These are phyloP conservation scores for Xanthorhoe spadicearia DNA, from an alignment of 2,888 invertebrate genomes.

Conservation along the genomic window DNA sequence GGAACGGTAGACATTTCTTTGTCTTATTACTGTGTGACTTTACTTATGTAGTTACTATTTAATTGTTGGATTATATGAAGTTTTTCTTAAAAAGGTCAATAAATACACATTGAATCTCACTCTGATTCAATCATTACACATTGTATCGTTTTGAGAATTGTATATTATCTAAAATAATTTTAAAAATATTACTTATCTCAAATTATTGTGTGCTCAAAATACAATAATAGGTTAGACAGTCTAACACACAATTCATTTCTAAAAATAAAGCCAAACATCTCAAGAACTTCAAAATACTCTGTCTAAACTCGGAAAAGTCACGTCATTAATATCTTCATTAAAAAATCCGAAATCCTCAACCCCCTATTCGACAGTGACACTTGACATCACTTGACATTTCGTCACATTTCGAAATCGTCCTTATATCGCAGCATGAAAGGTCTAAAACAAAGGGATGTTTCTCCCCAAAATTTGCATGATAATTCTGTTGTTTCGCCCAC, in stretches of 20 bases:
- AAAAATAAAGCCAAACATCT: background rate
- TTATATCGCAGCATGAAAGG: constrained; percentile 15
- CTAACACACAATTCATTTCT: background rate
- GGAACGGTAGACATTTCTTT: too few species aligned
- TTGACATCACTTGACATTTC: constrained; percentile 35
- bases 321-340: constrained; percentile 23
- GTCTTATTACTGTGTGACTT: background rate
- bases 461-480: constrained; percentile 49
- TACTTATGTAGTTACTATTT: too few species aligned
- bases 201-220: too few species aligned
- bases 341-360: constrained; percentile 33
- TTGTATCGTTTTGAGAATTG: too few species aligned
- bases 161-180: too few species aligned
- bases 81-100: too few species aligned
- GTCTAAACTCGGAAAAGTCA: background rate
- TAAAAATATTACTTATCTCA: too few species aligned
- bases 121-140: too few species aligned
- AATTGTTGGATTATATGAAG: too few species aligned
- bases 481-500: constrained; percentile 49
- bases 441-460: constrained; percentile 9
- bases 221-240: too few species aligned
- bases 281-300: background rate
- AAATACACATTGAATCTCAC: too few species aligned
- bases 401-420: constrained; percentile 19
- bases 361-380: constrained; percentile 36